phyloP scores from a whole-genome alignment of 2,888 invertebrate species.

The Pyralis farinalis region DNA sequence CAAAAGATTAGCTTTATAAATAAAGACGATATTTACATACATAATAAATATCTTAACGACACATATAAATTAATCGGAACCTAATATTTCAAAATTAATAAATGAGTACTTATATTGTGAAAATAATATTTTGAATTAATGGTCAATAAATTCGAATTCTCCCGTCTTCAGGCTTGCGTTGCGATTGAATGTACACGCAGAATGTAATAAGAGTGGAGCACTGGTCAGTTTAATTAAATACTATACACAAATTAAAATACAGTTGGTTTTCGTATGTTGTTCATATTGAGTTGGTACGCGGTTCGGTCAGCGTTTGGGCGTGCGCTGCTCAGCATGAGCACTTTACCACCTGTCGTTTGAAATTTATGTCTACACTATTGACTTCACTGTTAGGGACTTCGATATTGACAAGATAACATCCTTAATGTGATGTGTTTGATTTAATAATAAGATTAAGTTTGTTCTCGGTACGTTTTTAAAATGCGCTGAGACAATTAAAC shows the following conservation, averaged over 20 bases:
- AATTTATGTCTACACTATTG: constrained; percentile 81
- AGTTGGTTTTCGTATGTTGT: constrained; percentile 52
- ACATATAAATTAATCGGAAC: constrained; percentile 81
- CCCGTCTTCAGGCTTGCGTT: constrained; percentile 79
- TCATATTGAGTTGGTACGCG: constrained; percentile 39
- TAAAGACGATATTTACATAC: constrained; percentile 78
- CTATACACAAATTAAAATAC: constrained; percentile 43
- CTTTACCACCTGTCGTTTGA: constrained; percentile 81
- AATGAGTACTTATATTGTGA: constrained; percentile 82
- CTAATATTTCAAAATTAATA: constrained; percentile 82
- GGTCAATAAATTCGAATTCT: constrained; percentile 81
- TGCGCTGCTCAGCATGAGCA: constrained; percentile 78
- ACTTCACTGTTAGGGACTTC: constrained; percentile 80
- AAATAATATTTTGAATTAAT: constrained; percentile 82
- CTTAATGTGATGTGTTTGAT: constrained; percentile 83
- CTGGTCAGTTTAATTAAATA: constrained; percentile 35
- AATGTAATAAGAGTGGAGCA: constrained; percentile 33
- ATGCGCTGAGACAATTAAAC: constrained; percentile 58
- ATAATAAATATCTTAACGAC: constrained; percentile 81
- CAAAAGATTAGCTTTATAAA: constrained; percentile 75
- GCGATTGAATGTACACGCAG: constrained; percentile 40
- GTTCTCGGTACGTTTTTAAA: constrained; percentile 55
- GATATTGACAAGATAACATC: constrained; percentile 82
- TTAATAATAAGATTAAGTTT: constrained; percentile 80
- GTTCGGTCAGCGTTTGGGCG: constrained; percentile 48